Conservation (phyloP, 2,113 vertebrate species). For the Coptodon rendalli region DNA sequence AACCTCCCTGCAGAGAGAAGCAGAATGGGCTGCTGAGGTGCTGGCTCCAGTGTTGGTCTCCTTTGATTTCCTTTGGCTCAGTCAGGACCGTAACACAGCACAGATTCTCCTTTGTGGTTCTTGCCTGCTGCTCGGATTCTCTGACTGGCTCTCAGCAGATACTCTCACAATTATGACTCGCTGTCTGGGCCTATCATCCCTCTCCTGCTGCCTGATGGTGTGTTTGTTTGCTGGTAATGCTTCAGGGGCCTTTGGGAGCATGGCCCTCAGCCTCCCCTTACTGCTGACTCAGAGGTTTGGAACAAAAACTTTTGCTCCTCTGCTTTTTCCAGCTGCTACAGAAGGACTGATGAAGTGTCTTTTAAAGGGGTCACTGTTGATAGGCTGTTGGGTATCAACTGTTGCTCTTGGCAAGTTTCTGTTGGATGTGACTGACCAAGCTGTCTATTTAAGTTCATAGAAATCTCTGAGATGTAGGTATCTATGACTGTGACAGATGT, state of each 20-base stretch:
- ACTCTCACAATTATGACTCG: slow-evolving; percentile 55
- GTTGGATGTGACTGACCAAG: slow-evolving; percentile 52
- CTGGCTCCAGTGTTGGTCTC: slow-evolving; percentile 62
- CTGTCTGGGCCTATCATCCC: slow-evolving; percentile 64
- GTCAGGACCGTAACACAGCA: slow-evolving; percentile 67
- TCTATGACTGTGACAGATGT: background rate
- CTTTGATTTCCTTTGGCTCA: slow-evolving; percentile 73
- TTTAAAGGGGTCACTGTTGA: slow-evolving; percentile 51
- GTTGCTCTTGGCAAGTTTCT: slow-evolving; percentile 55
- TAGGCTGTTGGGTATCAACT: slow-evolving; percentile 66
- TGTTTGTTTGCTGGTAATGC: slow-evolving; percentile 67
- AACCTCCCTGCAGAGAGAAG: slow-evolving; percentile 41
- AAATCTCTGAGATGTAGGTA: background rate
- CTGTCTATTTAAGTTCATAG: background rate
- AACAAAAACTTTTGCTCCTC: background rate
- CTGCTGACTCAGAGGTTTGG: slow-evolving; percentile 32
- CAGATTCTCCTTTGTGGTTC: slow-evolving; percentile 63
- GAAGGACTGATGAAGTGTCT: slow-evolving; percentile 42
- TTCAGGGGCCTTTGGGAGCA: slow-evolving; percentile 54
- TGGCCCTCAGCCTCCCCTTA: slow-evolving; percentile 64
- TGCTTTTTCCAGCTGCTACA: slow-evolving; percentile 30
- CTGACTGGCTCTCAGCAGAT: slow-evolving; percentile 66
- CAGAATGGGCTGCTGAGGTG: slow-evolving; percentile 56
- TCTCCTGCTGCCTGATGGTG: slow-evolving; percentile 70
- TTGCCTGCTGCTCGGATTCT: slow-evolving; percentile 53